Conservation (phyloP, 2,888 invertebrate species). For the Dasypolia templi region DNA sequence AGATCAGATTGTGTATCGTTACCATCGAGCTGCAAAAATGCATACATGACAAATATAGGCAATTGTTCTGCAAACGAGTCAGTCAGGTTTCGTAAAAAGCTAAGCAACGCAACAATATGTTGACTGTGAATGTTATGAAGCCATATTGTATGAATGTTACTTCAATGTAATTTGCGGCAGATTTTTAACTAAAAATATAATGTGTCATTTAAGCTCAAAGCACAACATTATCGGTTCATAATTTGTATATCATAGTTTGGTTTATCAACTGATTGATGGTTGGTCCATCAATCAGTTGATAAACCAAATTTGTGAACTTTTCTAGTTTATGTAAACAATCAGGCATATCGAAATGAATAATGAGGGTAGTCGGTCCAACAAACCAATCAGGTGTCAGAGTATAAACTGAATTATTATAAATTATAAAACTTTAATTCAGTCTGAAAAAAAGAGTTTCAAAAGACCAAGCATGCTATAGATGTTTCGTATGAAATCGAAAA, state of each 20-base stretch:
- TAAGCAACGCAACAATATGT: slow-evolving; percentile 70
- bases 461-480: neutral
- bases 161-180: slow-evolving; percentile 33
- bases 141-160: slow-evolving; percentile 40
- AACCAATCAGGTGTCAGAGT: neutral
- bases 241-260: too few relatives aligned
- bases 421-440: neutral
- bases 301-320: slow-evolving; percentile 10
- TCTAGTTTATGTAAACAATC: slow-evolving; percentile 1
- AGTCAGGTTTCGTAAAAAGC: slow-evolving; percentile 70
- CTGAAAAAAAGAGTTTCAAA: neutral
- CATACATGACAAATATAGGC: slow-evolving; percentile 82
- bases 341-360: slow-evolving; percentile 24
- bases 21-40: slow-evolving; percentile 91
- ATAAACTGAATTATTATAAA: neutral
- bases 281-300: slow-evolving; percentile 10
- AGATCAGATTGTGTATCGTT: slow-evolving; percentile 88
- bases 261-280: too few relatives aligned
- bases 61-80: slow-evolving; percentile 78
- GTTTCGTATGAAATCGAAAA: slow-evolving; percentile 1
- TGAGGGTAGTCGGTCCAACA: slow-evolving; percentile 6
- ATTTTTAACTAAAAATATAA: slow-evolving; percentile 8
- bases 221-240: slow-evolving; percentile 24
- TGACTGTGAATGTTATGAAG: slow-evolving; percentile 44
- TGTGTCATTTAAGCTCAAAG: slow-evolving; percentile 43